A percentile compares a stretch with the other conserved stretches of the same genome.
Conservation (phyloP, 2,888 invertebrate species). For the Hirtodrosophila confusa region DNA sequence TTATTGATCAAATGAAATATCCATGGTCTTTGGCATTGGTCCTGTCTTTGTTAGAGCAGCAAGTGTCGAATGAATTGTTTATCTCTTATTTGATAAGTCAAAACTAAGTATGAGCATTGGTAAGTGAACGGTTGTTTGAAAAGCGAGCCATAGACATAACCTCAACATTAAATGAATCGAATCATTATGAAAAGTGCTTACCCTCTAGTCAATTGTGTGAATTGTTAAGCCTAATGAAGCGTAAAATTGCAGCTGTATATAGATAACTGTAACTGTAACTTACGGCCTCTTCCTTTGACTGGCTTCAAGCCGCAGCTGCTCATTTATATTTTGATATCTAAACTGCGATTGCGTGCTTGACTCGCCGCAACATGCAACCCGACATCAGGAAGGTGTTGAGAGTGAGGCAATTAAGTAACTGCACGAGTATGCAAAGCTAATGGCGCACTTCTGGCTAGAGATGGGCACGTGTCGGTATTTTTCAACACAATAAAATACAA, state of each 20-base stretch:
- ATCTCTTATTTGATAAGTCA: no score
- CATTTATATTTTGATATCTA: slow-evolving; percentile 8
- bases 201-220: neutral
- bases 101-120: no score
- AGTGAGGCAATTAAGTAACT: slow-evolving; percentile 5
- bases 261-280: slow-evolving; percentile 3
- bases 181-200: slow-evolving; percentile 8
- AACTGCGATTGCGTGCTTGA: slow-evolving; percentile 13
- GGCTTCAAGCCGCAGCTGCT: slow-evolving; percentile 16
- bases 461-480: no score
- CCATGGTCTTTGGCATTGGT: no score
- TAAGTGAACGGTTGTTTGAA: neutral
- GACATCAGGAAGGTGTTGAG: slow-evolving; percentile 20
- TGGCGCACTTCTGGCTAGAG: neutral
- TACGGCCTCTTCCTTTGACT: neutral
- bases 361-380: slow-evolving; percentile 5
- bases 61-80: no score
- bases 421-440: neutral
- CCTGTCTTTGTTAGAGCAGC: no score
- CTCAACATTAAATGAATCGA: slow-evolving; percentile 2
- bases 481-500: no score
- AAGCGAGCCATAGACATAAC: neutral
- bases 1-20: neutral
- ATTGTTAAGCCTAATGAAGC: slow-evolving; percentile 38
- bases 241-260: slow-evolving; percentile 41